Conservation (phyloP, 1,140 invertebrate genomes). For the Neodiprion virginianus region DNA sequence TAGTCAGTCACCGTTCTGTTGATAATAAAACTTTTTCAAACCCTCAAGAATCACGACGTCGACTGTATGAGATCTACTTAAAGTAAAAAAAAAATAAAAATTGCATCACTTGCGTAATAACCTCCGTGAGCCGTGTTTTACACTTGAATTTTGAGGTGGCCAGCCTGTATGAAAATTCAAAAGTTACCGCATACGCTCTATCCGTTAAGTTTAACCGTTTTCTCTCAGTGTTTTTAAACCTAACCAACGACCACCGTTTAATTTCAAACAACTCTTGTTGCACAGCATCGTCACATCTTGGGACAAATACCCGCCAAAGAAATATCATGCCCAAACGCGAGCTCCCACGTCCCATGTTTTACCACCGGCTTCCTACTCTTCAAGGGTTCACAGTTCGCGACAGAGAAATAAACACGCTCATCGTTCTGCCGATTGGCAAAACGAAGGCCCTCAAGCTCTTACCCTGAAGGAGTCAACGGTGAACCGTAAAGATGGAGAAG, state of each 20-base stretch:
- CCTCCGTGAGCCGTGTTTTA: too few species aligned
- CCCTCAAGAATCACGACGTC: too few species aligned
- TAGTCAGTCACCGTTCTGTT: too few species aligned
- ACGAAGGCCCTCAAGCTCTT: not conserved
- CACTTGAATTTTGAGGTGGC: too few species aligned
- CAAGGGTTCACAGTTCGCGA: not conserved
- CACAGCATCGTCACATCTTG: not conserved
- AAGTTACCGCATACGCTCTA: not conserved
- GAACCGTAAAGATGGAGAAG: too few species aligned
- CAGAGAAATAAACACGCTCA: not conserved
- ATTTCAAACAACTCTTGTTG: not conserved
- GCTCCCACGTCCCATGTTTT: not conserved
- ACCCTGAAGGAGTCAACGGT: not conserved
- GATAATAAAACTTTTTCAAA: too few species aligned
- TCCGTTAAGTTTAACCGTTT: too few species aligned
- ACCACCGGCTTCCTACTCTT: not conserved
- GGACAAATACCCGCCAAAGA: constrained; percentile 33
- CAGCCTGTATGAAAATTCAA: not conserved
- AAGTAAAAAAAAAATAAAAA: too few species aligned
- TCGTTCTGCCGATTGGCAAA: not conserved
- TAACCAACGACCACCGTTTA: not conserved
- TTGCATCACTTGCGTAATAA: too few species aligned
- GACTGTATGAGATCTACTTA: too few species aligned
- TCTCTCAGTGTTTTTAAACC: too few species aligned
- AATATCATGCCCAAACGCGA: constrained; percentile 24